Base-by-base conservation (phyloP, 1,140 invertebrate species). In the Thaumatotibia leucotreta region DNA sequence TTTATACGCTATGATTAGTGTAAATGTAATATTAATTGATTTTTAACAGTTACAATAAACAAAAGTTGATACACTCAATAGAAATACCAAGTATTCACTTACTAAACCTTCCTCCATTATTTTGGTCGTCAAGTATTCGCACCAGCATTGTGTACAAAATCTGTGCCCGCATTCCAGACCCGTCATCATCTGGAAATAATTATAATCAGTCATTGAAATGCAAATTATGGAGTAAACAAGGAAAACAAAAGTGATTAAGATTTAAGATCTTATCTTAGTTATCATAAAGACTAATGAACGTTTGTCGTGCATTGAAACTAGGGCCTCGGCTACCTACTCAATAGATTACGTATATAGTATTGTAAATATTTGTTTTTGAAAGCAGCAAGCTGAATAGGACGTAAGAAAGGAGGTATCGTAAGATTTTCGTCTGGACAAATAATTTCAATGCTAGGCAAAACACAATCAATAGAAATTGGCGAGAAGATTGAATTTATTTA, bases 91-190 rank as follows among this genome's bases (percentile, higher is more conserved):
- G n/a, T n/a, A 50, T 52, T 61, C 68, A 89, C 91, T 86, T 75
- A 92, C 91, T 74, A 98, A 95, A 67, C 98, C 98, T 92, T 99
- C 98, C 89, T 98, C 97, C 94, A 99, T 97, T 72, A 99, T 99
- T 94, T 99, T 99, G 45, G 98, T 98, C 45, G 97, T 99, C 70
- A 99, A 93, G 94, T 99, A 99, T 92, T 98, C 96, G 76, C 95
- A 95, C 98, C 98, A 99, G 86, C 98, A 99, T 64, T 94, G 93
- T 61, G 94, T 95, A 92, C 98, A 99, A 92, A 99, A 99, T 61
- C 96, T 94, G 92, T 99, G 98, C 45, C 97, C 97, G 93, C 98
- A 99, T 90, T 98, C 97, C 67, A 99, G 92, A 6, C 98, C 98
- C 65, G 97, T 97, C 97, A 99, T 98, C 91, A 97, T 95, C 97